These are phyloP conservation scores for Dyspetes luteomarginatus DNA, from an alignment of 2,888 invertebrate genomes.

Conservation along the genomic window DNA sequence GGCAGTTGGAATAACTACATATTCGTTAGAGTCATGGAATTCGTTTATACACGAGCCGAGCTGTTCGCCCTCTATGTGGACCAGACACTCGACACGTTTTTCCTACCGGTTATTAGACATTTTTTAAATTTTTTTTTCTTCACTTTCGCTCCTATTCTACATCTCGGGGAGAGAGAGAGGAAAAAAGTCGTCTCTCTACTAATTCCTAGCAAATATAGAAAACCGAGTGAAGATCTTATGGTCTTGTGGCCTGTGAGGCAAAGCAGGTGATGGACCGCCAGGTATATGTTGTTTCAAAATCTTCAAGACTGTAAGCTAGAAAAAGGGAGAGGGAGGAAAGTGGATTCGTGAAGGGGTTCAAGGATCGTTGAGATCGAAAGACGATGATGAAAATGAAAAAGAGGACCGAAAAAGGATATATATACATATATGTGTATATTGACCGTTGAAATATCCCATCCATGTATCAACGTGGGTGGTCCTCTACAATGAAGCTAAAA, in stretches of 20 bases:
- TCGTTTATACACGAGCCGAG: conserved; percentile 23
- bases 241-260: conserved; percentile 24
- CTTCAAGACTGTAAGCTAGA: conserved; percentile 68
- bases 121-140: neutral
- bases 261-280: conserved; percentile 74
- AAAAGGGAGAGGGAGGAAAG: conserved; percentile 45
- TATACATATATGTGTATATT: conserved; percentile 11
- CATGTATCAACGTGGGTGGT: conserved; percentile 63
- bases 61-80: neutral
- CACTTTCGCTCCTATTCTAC: neutral
- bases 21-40: conserved; percentile 42
- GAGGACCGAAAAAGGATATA: conserved; percentile 38
- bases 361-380: conserved; percentile 33
- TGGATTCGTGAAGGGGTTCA: conserved; percentile 43
- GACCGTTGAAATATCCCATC: conserved; percentile 40
- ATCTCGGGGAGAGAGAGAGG: conserved; percentile 2
- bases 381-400: conserved; percentile 9
- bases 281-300: conserved; percentile 80
- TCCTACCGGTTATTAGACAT: conserved; percentile 38
- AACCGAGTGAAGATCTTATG: conserved; percentile 27
- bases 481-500: conserved; percentile 34
- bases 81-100: conserved; percentile 40
- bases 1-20: neutral
- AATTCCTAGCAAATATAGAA: conserved; percentile 74
- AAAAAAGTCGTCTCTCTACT: conserved; percentile 73